phyloP scores from a whole-genome alignment of 2,888 invertebrate genomes.

The Eilema caniola region DNA sequence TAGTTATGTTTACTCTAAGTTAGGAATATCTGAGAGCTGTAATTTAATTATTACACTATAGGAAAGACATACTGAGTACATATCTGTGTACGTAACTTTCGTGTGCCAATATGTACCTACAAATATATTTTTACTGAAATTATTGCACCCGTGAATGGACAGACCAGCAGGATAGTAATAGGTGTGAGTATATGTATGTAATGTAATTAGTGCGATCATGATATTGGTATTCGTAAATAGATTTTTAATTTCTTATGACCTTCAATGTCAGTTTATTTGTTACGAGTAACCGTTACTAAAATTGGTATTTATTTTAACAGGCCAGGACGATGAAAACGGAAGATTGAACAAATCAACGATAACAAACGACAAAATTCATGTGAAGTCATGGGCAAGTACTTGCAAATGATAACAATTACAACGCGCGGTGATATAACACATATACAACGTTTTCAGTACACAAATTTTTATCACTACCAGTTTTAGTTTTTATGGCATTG shows the following conservation, averaged over 20 bases:
- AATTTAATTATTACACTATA: background rate
- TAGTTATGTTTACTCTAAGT: constrained; percentile 7
- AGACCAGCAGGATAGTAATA: no score
- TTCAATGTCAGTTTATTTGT: background rate
- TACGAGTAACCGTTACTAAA: background rate
- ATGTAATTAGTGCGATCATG: no score
- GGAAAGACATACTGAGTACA: background rate
- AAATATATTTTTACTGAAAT: no score
- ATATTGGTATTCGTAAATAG: background rate
- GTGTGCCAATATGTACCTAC: no score
- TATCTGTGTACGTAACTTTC: background rate
- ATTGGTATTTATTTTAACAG: background rate
- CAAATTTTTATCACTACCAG: constrained; percentile 18
- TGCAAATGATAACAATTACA: constrained; percentile 5
- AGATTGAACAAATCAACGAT: no score
- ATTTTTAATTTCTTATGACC: background rate
- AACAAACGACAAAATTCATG: background rate
- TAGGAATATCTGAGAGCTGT: constrained; percentile 5
- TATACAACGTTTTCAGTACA: constrained; percentile 17
- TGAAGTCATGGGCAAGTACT: background rate
- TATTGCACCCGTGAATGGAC: no score
- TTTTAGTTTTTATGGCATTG: constrained; percentile 21
- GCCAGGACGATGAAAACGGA: background rate
- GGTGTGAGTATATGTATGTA: no score
- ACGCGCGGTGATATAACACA: background rate